Base-by-base conservation (phyloP, 2,888 invertebrate genomes). In the Scrobipalpa costella region DNA sequence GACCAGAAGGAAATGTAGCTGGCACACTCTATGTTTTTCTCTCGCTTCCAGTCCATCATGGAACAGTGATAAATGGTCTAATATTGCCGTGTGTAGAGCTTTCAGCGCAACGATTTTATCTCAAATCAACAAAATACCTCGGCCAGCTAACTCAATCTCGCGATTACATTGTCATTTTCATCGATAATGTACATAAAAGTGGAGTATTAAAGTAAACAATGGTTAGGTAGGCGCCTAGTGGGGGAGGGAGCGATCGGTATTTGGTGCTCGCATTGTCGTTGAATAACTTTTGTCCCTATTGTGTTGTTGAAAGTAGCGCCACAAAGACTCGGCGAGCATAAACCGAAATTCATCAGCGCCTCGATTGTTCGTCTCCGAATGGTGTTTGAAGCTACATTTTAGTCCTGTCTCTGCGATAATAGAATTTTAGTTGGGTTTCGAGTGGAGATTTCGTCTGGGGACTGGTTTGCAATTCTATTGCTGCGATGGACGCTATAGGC, bases 261-360 rank as follows among this genome's bases (percentile, higher is more conserved):
- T 92, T 89, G 90, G 91, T 88, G 89, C 86, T 88, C 89, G 90
- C 88, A 91, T 90, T 92, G 92, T 92, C 88, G 90, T 87, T 86
- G 90, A 89, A 90, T 90, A 92, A 92, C 92, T 92, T 92, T 92
- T 92, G 92, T 92, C 89, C 91, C 92, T 88, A 91, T 92, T 92
- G 90, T 91, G 88, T 87, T 72, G 85, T 33, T 85, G 87, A 87
- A 90, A 90, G 88, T 86, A 88, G 84, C 87, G 84, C 87, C 89
- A 89, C 91, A 90, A 92, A 90, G 91, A 90, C 86, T 86, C 81
- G 80, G 83, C 83, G 88, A 86, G 88, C 88, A 85, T 89, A 88
- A 90, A 90, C 90, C 87, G 88, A 90, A 90, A 90, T 90, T 90
- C 90, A 90, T 89, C 91, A 90, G 86, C 78, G 81, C 79, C 76